Percentiles rank a stretch among this genome's conserved stretches.
Evolutionary conservation across 2,797 vertebrate genomes (phyloP).

Genomic region (Meriones psammophilus): DNA sequence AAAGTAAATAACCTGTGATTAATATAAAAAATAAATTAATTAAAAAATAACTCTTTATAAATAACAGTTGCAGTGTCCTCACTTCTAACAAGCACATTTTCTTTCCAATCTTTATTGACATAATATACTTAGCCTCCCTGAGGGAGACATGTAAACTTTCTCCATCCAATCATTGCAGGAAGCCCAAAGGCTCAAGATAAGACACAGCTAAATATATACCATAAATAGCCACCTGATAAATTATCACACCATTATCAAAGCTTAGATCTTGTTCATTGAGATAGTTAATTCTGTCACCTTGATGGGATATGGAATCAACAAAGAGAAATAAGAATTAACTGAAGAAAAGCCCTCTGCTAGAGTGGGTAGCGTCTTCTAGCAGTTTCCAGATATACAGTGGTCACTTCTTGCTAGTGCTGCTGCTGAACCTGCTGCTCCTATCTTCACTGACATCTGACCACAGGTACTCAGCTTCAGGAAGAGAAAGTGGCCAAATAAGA

Average conservation of each 20-base stretch:
- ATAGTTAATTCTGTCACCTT: neutral
- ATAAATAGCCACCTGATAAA: fast-evolving
- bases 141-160: neutral
- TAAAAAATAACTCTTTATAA: too few relatives aligned
- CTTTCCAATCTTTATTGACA: neutral
- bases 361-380: too few relatives aligned
- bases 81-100: neutral
- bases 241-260: neutral
- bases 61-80: neutral
- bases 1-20: too few relatives aligned
- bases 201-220: fast-evolving
- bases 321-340: neutral
- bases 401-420: neutral
- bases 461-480: neutral
- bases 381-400: neutral
- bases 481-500: too few relatives aligned
- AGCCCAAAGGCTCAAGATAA: neutral
- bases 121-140: neutral
- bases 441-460: neutral
- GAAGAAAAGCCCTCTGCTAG: neutral
- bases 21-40: too few relatives aligned
- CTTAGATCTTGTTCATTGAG: neutral
- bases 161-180: too few relatives aligned
- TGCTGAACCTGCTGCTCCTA: neutral
- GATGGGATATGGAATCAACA: neutral